Evolutionary conservation across 2,113 vertebrate genomes (phyloP).

Genomic region (Speoplatyrhinus poulsoni): DNA sequence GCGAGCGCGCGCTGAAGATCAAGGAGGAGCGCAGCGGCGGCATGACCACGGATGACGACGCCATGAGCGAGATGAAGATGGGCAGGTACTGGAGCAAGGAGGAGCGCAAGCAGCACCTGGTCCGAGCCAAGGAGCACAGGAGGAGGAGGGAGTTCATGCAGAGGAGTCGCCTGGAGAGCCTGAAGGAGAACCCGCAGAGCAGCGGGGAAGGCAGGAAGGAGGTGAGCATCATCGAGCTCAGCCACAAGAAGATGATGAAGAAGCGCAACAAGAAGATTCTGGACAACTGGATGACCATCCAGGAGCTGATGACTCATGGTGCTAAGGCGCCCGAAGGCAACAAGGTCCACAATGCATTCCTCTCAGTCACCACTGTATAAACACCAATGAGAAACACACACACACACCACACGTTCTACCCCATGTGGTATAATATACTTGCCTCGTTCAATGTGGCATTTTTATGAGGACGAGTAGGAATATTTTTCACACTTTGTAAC

Average conservation of each 20-base stretch:
- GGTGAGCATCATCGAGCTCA: slow-evolving; percentile 93
- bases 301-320: slow-evolving; percentile 97
- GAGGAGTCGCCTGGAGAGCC: slow-evolving; percentile 90
- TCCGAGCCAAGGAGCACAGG: slow-evolving; percentile 91
- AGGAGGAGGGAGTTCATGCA: slow-evolving; percentile 93
- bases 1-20: slow-evolving; percentile 94
- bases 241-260: slow-evolving; percentile 99
- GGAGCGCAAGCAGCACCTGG: slow-evolving; percentile 92
- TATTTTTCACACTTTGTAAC: slow-evolving; percentile 95
- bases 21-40: slow-evolving; percentile 93
- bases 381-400: slow-evolving; percentile 38
- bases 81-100: slow-evolving; percentile 98
- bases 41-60: slow-evolving; percentile 95
- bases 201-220: slow-evolving; percentile 87
- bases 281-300: slow-evolving; percentile 99
- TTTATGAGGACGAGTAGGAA: slow-evolving; percentile 82
- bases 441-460: slow-evolving; percentile 99
- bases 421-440: slow-evolving; percentile 88
- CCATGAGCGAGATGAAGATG: slow-evolving; percentile 98
- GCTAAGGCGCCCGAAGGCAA: slow-evolving; percentile 91
- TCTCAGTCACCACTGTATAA: slow-evolving; percentile 97
- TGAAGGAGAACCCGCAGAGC: slow-evolving; percentile 90
- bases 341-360: slow-evolving; percentile 92
- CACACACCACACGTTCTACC: slow-evolving; percentile 77
- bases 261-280: slow-evolving; percentile 98